Evolutionary conservation across 2,113 vertebrate species (phyloP), one percentile per base, ranked within the genome.

Genomic region (Gadus chalcogrammus): DNA sequence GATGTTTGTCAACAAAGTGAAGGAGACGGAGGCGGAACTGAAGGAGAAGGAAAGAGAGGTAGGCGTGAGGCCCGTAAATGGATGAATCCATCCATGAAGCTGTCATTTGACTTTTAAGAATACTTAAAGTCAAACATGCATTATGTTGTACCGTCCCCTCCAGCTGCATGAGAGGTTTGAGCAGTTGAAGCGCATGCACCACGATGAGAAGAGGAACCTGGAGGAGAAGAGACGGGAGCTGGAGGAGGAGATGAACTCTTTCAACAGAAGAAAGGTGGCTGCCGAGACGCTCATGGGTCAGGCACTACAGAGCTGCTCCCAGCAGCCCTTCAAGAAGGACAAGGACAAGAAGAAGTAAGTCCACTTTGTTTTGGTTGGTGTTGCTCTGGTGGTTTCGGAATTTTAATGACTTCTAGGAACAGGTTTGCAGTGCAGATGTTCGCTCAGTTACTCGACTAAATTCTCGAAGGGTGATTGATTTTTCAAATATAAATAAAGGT

Each of bases 281-380:
- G 91, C 95, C 62, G 95, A 98, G 83, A 93, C 94, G 2, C 90
- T 98, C 90, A 95, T 97, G 90, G 93, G 92, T 2, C 96, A 98
- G 75, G 93, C 94, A 35, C 80, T 95, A 75, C 95, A 94, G 64
- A 93, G 94, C 20, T 85, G 83, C 76, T 93, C 95, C 42, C 42
- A 48, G 31, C 95, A 95, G 83, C 93, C 95, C 0, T 87, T 97
- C 81, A 94, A 93, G 88, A 97, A 95, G 88, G 96, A 98, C 87
- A 98, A 97, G 85, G 96, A 98, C 89, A 96, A 91, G 92, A 98
- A 96, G 92, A 98, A 96, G 96, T 97, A 94, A 94, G 95, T 85
- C 42, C 42, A 9, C 42, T 48, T 48, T 48, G 42, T 63, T 60
- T 35, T 35, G 4, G 72, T 67, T 35, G 7, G 62, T 61, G 74